A percentile compares a stretch with the other conserved stretches of the same genome.
These are phyloP conservation scores for Willisornis vidua DNA, from an alignment of 2,113 vertebrate genomes.

Conservation along the genomic window DNA sequence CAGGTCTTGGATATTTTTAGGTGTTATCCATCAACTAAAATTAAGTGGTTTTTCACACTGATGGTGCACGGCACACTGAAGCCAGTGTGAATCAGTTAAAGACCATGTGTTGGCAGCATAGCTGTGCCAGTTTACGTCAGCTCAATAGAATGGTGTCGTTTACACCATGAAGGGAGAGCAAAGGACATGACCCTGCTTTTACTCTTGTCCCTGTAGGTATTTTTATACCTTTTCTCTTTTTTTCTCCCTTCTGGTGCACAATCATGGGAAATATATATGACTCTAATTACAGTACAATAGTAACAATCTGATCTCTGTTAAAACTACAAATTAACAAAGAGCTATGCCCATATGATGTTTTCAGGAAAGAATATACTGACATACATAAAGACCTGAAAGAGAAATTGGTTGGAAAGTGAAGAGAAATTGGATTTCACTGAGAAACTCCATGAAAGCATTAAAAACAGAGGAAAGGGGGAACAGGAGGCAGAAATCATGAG, in stretches of 20 bases:
- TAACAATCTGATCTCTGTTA: neutral
- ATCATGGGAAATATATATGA: neutral
- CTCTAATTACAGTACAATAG: neutral
- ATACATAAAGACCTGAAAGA: neutral
- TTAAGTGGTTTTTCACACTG: neutral
- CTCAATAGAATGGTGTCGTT: slow-evolving; percentile 24
- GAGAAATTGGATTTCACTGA: neutral
- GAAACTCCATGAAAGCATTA: neutral
- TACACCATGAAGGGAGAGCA: neutral
- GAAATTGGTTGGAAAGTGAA: neutral
- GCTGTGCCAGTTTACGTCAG: slow-evolving; percentile 5
- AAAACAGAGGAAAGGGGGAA: neutral
- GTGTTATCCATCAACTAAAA: neutral
- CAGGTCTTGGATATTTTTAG: neutral
- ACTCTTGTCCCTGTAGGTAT: neutral
- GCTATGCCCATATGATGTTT: neutral
- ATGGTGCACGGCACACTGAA: neutral
- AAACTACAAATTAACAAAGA: neutral
- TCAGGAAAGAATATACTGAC: neutral
- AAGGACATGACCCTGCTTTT: neutral
- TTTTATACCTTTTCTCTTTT: neutral
- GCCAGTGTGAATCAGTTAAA: neutral
- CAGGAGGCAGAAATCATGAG: neutral
- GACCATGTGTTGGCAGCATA: neutral
- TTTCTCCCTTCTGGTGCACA: neutral